Evolutionary conservation across 2,888 invertebrate genomes (phyloP).

Genomic region (Trissoscelio sp.): DNA sequence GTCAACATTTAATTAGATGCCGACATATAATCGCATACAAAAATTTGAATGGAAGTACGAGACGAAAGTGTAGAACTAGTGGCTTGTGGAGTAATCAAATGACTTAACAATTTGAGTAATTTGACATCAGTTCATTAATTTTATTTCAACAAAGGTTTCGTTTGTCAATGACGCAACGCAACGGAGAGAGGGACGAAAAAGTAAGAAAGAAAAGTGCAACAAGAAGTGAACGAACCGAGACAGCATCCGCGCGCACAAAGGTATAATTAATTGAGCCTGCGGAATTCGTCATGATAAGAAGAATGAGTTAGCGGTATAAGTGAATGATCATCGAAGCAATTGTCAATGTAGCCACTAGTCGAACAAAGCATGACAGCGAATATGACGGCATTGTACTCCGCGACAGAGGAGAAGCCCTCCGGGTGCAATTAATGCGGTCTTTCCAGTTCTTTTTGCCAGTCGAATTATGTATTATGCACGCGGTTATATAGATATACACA

Average conservation of each 20-base stretch:
- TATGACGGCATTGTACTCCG: slow-evolving; percentile 73
- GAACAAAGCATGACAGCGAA: slow-evolving; percentile 64
- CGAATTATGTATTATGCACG: slow-evolving; percentile 51
- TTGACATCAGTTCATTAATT: slow-evolving; percentile 43
- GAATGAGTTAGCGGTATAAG: slow-evolving; percentile 49
- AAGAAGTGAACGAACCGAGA: slow-evolving; percentile 17
- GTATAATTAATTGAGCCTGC: slow-evolving; percentile 56
- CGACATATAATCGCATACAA: slow-evolving; percentile 4
- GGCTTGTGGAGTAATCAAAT: slow-evolving; percentile 8
- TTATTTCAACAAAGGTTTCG: slow-evolving; percentile 30
- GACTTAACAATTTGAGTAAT: slow-evolving; percentile 21
- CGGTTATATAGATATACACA: slow-evolving; percentile 19
- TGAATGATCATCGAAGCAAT: slow-evolving; percentile 60
- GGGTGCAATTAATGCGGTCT: slow-evolving; percentile 76
- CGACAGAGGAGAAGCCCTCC: slow-evolving; percentile 72
- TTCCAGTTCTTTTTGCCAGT: slow-evolving; percentile 50
- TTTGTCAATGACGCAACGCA: slow-evolving; percentile 41
- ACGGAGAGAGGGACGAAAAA: slow-evolving; percentile 3
- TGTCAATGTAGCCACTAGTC: slow-evolving; percentile 57
- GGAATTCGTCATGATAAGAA: slow-evolving; percentile 52
- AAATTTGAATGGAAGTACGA: not conserved
- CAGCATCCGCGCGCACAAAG: slow-evolving; percentile 44
- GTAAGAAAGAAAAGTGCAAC: slow-evolving; percentile 24
- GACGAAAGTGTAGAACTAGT: not conserved
- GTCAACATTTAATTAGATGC: slow-evolving; percentile 14